Evolutionary conservation across 2,113 vertebrate species (phyloP), one percentile per base, ranked within the genome.

Genomic region (Esox niger): DNA sequence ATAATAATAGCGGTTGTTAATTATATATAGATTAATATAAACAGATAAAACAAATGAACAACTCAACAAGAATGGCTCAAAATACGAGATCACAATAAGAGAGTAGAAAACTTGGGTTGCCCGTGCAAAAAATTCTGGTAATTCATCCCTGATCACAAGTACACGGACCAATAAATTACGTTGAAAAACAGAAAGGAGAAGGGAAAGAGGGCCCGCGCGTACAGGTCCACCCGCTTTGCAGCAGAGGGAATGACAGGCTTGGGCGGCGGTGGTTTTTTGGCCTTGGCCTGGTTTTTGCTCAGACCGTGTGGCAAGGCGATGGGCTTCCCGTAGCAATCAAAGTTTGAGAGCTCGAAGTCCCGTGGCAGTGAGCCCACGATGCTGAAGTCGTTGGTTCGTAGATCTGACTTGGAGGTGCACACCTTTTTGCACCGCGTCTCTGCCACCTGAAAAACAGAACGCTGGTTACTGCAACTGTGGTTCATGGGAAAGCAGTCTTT

Each of bases 131-230:
- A 43, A 43, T 43, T 15, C 35, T 43, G 11, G 17, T 3, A 43
- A 13, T 43, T 1, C 13, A 17, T 17, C 38, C 38, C 3, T 43
- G 74, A 80, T 98, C 94, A 98, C 95, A 98, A 94, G 91, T 99
- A 99, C 85, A 95, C 86, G 75, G 97, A 98, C 96, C 97, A 99
- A 78, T 99, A 99, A 85, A 98, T 95, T 77, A 99, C 95, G 0
- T 99, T 99, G 83, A 99, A 99, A 91, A 99, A 98, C 86, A 99
- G 92, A 88, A 99, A 99, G 83, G 93, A 88, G 88, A 99, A 98
- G n/a, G 97, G 97, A 82, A 99, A 99, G 32, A 99, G 82, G 1
- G 97, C 97, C 73, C 97, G 92, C 17, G 97, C 88, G 60, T 99
- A 99, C 69, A 98, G 95, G 86, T 99, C 97, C 0, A 99, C 81